Evolutionary conservation across 2,113 vertebrate genomes (phyloP).

Genomic region (Regulus satrapa): DNA sequence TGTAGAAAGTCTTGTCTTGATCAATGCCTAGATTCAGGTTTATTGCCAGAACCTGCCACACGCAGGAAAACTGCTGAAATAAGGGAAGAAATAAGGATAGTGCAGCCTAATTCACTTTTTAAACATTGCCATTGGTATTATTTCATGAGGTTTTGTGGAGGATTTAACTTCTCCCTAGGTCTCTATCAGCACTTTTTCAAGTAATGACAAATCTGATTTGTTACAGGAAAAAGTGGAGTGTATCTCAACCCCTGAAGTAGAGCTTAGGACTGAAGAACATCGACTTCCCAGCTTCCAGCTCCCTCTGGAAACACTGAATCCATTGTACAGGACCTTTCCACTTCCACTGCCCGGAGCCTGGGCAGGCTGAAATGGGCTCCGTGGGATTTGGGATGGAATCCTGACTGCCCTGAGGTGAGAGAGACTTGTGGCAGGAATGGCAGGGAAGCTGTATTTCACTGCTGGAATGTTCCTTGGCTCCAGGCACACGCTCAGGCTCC

Average conservation of each 20-base stretch:
- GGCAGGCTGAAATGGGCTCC: neutral
- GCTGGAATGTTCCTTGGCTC: neutral
- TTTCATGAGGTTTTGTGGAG: neutral
- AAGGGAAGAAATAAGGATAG: neutral
- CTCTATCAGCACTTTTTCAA: slow-evolving; percentile 11
- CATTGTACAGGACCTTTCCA: neutral
- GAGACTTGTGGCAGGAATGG: neutral
- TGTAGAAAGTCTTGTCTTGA: neutral
- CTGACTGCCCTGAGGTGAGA: neutral
- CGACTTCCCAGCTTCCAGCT: neutral
- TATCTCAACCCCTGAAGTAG: neutral
- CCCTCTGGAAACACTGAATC: neutral
- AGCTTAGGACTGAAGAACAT: neutral
- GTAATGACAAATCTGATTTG: slow-evolving; percentile 19
- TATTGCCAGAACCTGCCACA: neutral
- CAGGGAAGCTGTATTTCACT: neutral
- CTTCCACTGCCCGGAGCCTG: neutral
- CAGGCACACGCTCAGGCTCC: neutral
- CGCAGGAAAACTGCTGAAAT: neutral
- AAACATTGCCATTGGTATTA: neutral
- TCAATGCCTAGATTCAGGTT: neutral
- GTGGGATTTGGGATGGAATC: slow-evolving; percentile 17
- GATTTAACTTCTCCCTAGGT: neutral
- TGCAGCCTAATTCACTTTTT: neutral
- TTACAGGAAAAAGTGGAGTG: neutral